Conservation (phyloP, 2,888 invertebrate species). For the Philopedon plagiatum region DNA sequence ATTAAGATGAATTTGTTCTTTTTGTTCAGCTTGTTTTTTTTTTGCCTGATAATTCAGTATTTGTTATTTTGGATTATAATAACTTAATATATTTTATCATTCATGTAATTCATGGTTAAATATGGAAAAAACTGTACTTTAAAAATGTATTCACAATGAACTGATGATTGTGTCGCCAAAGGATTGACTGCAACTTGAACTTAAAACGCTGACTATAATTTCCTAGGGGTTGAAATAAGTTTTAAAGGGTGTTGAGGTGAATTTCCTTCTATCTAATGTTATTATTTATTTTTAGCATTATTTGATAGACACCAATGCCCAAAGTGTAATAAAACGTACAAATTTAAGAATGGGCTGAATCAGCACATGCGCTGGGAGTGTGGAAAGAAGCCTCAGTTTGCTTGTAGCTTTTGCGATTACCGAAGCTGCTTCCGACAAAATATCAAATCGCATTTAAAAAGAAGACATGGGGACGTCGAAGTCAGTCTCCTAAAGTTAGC, state of each 20-base stretch:
- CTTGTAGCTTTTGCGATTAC: constrained; percentile 63
- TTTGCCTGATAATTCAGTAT: neutral
- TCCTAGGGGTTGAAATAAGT: no score
- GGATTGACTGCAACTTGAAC: no score
- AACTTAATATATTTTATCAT: no score
- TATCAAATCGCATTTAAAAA: constrained; percentile 61
- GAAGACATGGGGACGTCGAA: neutral
- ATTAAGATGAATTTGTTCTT: neutral
- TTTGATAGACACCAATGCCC: constrained; percentile 33
- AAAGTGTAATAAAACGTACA: constrained; percentile 49
- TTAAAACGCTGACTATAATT: no score
- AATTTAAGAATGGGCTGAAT: constrained; percentile 53
- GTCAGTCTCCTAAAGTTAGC: neutral
- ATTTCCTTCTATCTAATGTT: neutral
- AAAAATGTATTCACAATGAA: no score
- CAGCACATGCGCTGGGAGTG: constrained; percentile 65
- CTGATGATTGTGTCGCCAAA: no score
- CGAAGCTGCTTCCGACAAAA: constrained; percentile 62
- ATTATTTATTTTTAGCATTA: constrained; percentile 2
- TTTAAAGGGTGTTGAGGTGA: no score
- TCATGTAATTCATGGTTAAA: no score
- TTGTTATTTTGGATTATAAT: no score
- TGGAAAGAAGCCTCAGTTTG: constrained; percentile 65
- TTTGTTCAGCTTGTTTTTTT: no score
- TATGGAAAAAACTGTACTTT: no score